Conservation (phyloP, 2,888 invertebrate genomes). For the Eulithis prunata region DNA sequence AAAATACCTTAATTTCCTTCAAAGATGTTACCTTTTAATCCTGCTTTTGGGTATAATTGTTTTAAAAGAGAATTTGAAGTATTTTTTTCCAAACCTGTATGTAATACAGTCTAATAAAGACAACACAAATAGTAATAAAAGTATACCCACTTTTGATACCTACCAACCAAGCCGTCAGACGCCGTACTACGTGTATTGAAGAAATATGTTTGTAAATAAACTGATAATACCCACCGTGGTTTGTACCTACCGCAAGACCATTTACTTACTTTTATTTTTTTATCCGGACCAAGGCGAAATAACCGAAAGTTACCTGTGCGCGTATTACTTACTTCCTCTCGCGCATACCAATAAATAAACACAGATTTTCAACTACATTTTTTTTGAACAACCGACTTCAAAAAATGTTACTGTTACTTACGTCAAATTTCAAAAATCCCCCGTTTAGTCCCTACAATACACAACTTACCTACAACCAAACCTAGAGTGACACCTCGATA, state of each 20-base stretch:
- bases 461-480: slow-evolving; percentile 21
- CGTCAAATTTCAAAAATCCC: not conserved
- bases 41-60: no score
- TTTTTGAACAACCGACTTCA: slow-evolving; percentile 32
- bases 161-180: slow-evolving; percentile 70
- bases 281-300: slow-evolving; percentile 42
- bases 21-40: no score
- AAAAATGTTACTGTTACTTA: slow-evolving; percentile 1
- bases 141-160: slow-evolving; percentile 53
- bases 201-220: slow-evolving; percentile 36
- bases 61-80: slow-evolving; percentile 18
- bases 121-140: slow-evolving; percentile 32
- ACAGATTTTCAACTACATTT: slow-evolving; percentile 38
- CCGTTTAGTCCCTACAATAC: not conserved
- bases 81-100: slow-evolving; percentile 20
- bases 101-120: slow-evolving; percentile 16
- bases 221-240: slow-evolving; percentile 58
- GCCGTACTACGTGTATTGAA: slow-evolving; percentile 37
- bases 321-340: slow-evolving; percentile 38
- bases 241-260: slow-evolving; percentile 63
- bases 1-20: no score
- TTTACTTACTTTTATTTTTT: slow-evolving; percentile 35
- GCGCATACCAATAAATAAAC: slow-evolving; percentile 36
- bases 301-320: slow-evolving; percentile 42
- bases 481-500: no score